Base-by-base conservation (phyloP, 2,888 invertebrate genomes). In the Sabatieria punctata region DNA sequence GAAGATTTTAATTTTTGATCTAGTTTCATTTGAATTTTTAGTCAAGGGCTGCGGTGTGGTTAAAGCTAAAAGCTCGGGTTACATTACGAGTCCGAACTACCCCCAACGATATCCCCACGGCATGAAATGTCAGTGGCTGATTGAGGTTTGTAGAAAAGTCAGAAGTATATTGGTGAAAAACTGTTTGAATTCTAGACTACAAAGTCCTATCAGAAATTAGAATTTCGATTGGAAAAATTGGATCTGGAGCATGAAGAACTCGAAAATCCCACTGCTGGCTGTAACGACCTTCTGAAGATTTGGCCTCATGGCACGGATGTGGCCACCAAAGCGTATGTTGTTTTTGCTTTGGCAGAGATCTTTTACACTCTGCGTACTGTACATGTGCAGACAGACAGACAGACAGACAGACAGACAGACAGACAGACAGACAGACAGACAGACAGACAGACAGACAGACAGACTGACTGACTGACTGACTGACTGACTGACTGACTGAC, bases 221-320 rank as follows among this genome's bases (percentile, higher is more conserved):
- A 37, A 36, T 48, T 45, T 13, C 11, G n/a, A 8, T n/a, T 48
- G 30, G 33, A 41, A n/a, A 18, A 2, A 11, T 24, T 45, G 6
- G 48, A 48, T 30, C 30, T 48, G 41, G 40, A 45, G 22, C 25
- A 41, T 26, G 45, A 45, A 24, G 21, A 23, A 4, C 27, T 23
- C n/a, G n/a, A n/a, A 2, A 2, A 24, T 4, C 24, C 23, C 19
- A 3, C n/a, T 3, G 37, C 35, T 3, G 6, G 33, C 3, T 48
- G 48, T 42, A 19, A n/a, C 2, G 48, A 48, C 25, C 6, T 6
- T 2, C 22, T 48, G 2, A 18, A 6, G 11, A 6, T 48, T 8
- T 45, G 41, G 35, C 41, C 43, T 3, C 37, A 48, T 30, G 48
- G 45, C 27, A 48, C 48, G 4, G 48, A 45, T 18, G 45, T 45